Conservation (phyloP, 2,797 vertebrate species). For the Neoniphon sammara region DNA sequence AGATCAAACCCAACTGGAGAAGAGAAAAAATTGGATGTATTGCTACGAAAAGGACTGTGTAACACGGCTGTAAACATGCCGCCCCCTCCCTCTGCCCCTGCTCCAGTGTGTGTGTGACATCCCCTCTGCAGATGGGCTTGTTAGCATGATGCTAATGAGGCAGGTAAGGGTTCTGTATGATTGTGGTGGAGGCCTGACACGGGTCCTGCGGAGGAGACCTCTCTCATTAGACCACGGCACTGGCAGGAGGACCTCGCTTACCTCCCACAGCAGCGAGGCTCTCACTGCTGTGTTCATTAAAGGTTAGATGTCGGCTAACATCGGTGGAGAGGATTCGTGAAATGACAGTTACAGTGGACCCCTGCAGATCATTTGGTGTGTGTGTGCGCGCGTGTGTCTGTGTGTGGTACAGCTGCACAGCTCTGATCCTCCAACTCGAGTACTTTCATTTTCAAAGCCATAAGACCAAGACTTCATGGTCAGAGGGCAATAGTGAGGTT, state of each 20-base stretch:
- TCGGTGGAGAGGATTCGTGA: constrained; percentile 26
- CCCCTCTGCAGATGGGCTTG: constrained; percentile 48
- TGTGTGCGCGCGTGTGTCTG: constrained; percentile 2
- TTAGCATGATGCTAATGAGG: constrained; percentile 77
- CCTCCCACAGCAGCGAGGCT: constrained; percentile 44
- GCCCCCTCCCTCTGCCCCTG: constrained; percentile 5
- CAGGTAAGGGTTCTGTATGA: constrained; percentile 40
- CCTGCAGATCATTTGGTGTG: constrained; percentile 7
- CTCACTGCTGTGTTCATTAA: constrained; percentile 61
- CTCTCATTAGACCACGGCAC: constrained; percentile 71
- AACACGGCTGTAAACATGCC: constrained; percentile 42
- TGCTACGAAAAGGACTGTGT: constrained; percentile 18
- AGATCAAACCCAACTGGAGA: constrained; percentile 1
- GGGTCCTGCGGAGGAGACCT: constrained; percentile 28
- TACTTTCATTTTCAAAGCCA: constrained; percentile 30
- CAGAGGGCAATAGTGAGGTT: constrained; percentile 30
- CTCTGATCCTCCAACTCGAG: constrained; percentile 10
- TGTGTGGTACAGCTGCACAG: constrained; percentile 3
- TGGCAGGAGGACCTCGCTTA: constrained; percentile 50
- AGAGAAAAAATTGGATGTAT: neutral
- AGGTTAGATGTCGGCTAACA: constrained; percentile 72
- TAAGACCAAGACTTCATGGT: neutral
- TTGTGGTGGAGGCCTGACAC: constrained; percentile 51
- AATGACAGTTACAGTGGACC: constrained; percentile 37
- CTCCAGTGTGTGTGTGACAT: constrained; percentile 30